phyloP scores from a whole-genome alignment of 2,797 vertebrate genomes.

The Falco naumanni region DNA sequence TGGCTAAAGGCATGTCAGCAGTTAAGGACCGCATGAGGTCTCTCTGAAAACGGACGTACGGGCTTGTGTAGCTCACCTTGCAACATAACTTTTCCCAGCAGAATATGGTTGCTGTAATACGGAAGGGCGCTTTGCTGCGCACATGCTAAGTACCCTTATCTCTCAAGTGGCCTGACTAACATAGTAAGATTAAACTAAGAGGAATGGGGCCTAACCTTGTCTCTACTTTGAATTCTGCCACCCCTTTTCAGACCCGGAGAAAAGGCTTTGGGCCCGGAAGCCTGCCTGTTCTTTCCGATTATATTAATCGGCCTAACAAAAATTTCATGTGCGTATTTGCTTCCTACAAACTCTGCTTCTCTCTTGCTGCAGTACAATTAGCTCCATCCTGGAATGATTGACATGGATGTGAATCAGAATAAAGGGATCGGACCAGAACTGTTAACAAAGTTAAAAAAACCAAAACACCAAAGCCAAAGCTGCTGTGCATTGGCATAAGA shows the following conservation, averaged over 20 bases:
- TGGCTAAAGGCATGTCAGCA: background rate
- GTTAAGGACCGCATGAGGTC: background rate
- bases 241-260: background rate
- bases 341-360: background rate
- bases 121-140: background rate
- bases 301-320: background rate
- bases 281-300: background rate
- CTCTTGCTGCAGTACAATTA: background rate
- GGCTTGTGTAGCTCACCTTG: background rate
- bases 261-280: background rate
- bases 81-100: background rate
- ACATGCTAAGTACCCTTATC: background rate
- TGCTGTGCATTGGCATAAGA: background rate
- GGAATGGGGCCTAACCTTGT: background rate
- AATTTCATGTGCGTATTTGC: background rate
- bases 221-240: background rate
- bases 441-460: background rate
- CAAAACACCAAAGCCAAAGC: background rate
- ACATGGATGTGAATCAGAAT: background rate
- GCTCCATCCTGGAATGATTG: background rate
- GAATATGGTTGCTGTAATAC: background rate
- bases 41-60: background rate
- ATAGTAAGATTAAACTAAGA: conserved; percentile 28
- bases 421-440: background rate
- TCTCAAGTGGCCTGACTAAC: background rate